Conservation (phyloP, 2,113 vertebrate genomes). For the Synodontis membranacea region DNA sequence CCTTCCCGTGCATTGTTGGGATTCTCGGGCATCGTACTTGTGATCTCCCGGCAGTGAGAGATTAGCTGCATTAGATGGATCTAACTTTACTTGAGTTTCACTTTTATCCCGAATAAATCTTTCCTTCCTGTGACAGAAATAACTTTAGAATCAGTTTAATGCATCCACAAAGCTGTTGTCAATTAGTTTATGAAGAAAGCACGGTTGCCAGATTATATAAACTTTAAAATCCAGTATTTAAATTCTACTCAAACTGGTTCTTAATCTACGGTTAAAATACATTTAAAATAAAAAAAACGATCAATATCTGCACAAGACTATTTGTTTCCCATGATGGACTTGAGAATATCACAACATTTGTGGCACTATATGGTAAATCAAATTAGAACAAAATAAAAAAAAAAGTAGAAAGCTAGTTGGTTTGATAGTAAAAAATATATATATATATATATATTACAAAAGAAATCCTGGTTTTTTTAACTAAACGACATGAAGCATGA, state of each 20-base stretch:
- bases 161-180: not conserved
- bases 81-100: not conserved
- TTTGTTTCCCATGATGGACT: not conserved
- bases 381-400: too few relatives aligned
- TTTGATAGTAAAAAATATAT: not conserved
- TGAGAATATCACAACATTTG: not conserved
- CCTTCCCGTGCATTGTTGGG: not conserved
- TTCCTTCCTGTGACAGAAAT: not conserved
- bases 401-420: not conserved
- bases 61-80: not conserved
- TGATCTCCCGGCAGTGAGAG: not conserved
- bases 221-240: not conserved
- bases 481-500: not conserved
- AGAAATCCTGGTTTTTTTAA: not conserved
- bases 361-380: not conserved
- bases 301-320: not conserved
- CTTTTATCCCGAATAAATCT: not conserved
- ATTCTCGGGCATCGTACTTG: not conserved
- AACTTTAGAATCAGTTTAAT: not conserved
- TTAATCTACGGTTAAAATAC: not conserved
- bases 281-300: not conserved
- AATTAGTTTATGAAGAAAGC: not conserved
- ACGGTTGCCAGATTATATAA: not conserved
- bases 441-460: not conserved
- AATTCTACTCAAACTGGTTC: not conserved